A percentile compares a stretch with the other conserved stretches of the same genome.
These are phyloP conservation scores for Tuberolachnus salignus DNA, from an alignment of 2,888 invertebrate genomes.

Conservation along the genomic window DNA sequence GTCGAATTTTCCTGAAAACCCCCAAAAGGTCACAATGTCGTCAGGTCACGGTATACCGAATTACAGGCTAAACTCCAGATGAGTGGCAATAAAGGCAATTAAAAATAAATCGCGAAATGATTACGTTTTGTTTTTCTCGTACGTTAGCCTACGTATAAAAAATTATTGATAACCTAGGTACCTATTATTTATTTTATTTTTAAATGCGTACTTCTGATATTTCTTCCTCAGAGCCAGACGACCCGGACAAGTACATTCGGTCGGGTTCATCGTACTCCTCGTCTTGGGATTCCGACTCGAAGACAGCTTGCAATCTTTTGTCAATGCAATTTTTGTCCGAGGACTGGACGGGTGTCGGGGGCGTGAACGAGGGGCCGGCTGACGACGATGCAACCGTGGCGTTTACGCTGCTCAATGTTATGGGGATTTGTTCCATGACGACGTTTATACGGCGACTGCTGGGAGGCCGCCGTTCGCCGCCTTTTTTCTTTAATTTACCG, in stretches of 20 bases:
- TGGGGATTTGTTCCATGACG: slow-evolving; percentile 55
- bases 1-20: slow-evolving; percentile 39
- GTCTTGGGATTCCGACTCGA: slow-evolving; percentile 54
- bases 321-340: slow-evolving; percentile 46
- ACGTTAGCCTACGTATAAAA: background rate
- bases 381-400: slow-evolving; percentile 44
- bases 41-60: slow-evolving; percentile 17
- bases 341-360: slow-evolving; percentile 50
- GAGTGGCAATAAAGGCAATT: background rate
- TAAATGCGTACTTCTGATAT: slow-evolving; percentile 50
- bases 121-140: background rate
- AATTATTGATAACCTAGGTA: background rate
- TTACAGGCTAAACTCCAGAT: background rate
- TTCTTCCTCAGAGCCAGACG: slow-evolving; percentile 50
- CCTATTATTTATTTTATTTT: background rate
- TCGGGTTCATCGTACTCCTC: slow-evolving; percentile 54
- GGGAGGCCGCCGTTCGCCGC: slow-evolving; percentile 56
- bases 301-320: slow-evolving; percentile 48
- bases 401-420: slow-evolving; percentile 37
- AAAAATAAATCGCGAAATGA: background rate
- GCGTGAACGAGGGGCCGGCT: slow-evolving; percentile 49
- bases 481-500: slow-evolving; percentile 55
- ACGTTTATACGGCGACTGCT: slow-evolving; percentile 55
- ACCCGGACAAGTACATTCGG: slow-evolving; percentile 49
- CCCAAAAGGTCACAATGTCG: slow-evolving; percentile 47